A percentile compares a stretch with the other conserved stretches of the same genome.
Conservation (phyloP, 1,140 invertebrate species). For the Zaprionus taronus region DNA sequence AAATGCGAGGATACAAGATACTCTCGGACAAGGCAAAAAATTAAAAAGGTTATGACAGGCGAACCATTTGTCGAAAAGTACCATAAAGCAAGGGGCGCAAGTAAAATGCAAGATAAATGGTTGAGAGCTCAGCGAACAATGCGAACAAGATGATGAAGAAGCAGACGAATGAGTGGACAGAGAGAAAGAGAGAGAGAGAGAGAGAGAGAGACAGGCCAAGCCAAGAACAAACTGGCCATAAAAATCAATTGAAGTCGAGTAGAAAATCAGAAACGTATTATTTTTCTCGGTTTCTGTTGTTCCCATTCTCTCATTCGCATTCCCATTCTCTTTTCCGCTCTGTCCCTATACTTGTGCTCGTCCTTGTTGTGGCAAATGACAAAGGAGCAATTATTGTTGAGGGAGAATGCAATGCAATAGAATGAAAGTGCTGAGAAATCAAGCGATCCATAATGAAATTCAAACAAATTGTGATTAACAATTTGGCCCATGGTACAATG, state of each 20-base stretch:
- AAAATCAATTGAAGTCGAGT: slow-evolving; percentile 82
- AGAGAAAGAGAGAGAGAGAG: too few relatives aligned
- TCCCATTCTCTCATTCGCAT: slow-evolving; percentile 13
- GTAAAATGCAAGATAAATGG: slow-evolving; percentile 68
- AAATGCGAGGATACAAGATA: slow-evolving; percentile 51
- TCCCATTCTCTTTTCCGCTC: slow-evolving; percentile 5
- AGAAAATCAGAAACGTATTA: slow-evolving; percentile 80
- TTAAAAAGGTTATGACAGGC: slow-evolving; percentile 76
- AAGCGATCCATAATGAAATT: slow-evolving; percentile 62
- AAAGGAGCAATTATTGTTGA: slow-evolving; percentile 76
- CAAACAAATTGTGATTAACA: slow-evolving; percentile 61
- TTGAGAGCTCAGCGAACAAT: slow-evolving; percentile 26
- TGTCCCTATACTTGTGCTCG: neutral
- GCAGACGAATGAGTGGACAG: neutral
- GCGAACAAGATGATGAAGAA: slow-evolving; percentile 22
- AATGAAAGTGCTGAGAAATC: slow-evolving; percentile 61
- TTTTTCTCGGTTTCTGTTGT: slow-evolving; percentile 52
- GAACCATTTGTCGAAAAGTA: slow-evolving; percentile 74
- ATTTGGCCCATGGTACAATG: slow-evolving; percentile 48
- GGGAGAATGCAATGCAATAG: slow-evolving; percentile 12
- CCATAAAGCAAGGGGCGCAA: slow-evolving; percentile 42
- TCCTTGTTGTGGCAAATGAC: slow-evolving; percentile 73
- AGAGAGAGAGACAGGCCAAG: slow-evolving; percentile 17
- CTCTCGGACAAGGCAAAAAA: slow-evolving; percentile 36
- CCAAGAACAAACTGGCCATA: slow-evolving; percentile 49